Base-by-base conservation (phyloP, 2,888 invertebrate species). In the Xestia c-nigrum region DNA sequence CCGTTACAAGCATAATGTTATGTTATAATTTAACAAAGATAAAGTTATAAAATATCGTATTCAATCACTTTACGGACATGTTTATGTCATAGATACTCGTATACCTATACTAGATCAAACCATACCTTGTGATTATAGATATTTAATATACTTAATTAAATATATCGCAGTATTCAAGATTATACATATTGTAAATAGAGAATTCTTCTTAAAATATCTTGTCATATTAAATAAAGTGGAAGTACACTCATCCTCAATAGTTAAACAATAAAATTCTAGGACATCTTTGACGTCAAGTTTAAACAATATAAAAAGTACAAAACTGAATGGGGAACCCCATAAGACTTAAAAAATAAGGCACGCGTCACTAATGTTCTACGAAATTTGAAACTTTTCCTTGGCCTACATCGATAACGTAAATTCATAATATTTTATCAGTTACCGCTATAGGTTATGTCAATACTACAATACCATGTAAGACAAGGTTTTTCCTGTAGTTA, bases 391-490 rank as follows among this genome's bases (percentile, higher is more conserved):
- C 64, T n/a, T 14, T 65, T 72, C 73, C 74, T 76, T 78, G 81
- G 24, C 74, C 81, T 59, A 70, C 61, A 80, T 70, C 38, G 67
- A 76, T 84, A 85, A 66, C 65, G 40, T 31, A 10, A 31, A 61
- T 50, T 43, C n/a, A 74, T 50, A 74, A 72, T 61, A 61, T 76
- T 67, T 74, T 57, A 74, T 72, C 72, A 57, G 65, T 61, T 73
- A 70, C 65, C 69, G 52, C 38, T 65, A 69, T 47, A 63, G 31
- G 64, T 40, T 40, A 68, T 31, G 10, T 52, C 14, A 59, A 69
- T 68, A 52, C 50, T 50, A 59, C 21, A 69, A 47, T 57, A 63
- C 70, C 52, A 46, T 46, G 19, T 72, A 59, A 52, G n/a, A 52
- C 64, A 68, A 43, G 21, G 55, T 5, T 78, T 78, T 57, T 70